Evolutionary conservation across 2,113 vertebrate species (phyloP).

Genomic region (Grammomys surdaster): DNA sequence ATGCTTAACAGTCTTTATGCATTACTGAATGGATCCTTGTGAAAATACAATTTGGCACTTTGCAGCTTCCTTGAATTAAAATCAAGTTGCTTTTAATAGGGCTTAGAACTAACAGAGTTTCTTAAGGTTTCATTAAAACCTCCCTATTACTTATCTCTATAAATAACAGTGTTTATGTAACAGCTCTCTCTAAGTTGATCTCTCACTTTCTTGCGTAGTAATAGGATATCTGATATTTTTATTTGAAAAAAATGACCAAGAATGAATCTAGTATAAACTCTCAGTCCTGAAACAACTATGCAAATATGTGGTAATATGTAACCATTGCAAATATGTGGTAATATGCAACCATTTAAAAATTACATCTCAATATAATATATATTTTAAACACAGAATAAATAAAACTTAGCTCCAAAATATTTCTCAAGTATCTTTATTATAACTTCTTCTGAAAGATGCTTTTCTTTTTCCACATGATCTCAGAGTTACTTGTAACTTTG

Average conservation of each 20-base stretch:
- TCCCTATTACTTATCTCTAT: conserved; percentile 71
- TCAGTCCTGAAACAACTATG: conserved; percentile 36
- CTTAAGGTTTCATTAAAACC: conserved; percentile 71
- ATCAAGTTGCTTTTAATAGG: conserved; percentile 67
- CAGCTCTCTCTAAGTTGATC: conserved; percentile 64
- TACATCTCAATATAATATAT: neutral
- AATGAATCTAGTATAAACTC: conserved; percentile 68
- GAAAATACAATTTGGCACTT: conserved; percentile 51
- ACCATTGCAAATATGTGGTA: conserved; percentile 19
- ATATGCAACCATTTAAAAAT: conserved; percentile 50
- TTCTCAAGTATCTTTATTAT: conserved; percentile 19
- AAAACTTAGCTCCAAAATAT: conserved; percentile 49
- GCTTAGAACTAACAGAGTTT: conserved; percentile 66
- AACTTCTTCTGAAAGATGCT: conserved; percentile 52
- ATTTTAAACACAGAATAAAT: conserved; percentile 64
- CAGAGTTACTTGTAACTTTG: conserved; percentile 33
- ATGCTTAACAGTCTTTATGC: neutral
- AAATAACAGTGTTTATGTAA: conserved; percentile 81
- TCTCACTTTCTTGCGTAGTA: conserved; percentile 73
- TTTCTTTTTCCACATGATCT: conserved; percentile 34
- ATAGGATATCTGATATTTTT: conserved; percentile 74
- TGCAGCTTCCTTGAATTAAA: conserved; percentile 57
- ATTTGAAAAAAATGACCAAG: conserved; percentile 63
- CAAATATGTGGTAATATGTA: conserved; percentile 59
- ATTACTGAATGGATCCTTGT: conserved; percentile 59